Evolutionary conservation across 2,888 invertebrate species (phyloP).

Genomic region (Petrophora chlorosata): DNA sequence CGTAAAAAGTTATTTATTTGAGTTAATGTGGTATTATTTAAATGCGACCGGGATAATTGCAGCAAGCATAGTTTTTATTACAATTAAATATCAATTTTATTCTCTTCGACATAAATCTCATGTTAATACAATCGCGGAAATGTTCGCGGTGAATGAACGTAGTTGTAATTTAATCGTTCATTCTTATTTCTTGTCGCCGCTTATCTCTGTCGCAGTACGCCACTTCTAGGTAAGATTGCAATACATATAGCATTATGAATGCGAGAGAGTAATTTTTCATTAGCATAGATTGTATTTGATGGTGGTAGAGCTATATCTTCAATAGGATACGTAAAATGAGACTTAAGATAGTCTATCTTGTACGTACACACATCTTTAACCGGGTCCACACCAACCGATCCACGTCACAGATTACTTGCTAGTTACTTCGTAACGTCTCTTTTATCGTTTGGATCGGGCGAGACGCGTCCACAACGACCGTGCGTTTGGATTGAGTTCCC

Average conservation of each 20-base stretch:
- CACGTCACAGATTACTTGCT: no score
- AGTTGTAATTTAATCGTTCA: not conserved
- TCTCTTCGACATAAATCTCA: not conserved
- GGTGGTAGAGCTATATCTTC: not conserved
- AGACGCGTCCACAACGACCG: no score
- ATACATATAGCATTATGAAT: conserved; percentile 20
- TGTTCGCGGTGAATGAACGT: no score
- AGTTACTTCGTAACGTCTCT: no score
- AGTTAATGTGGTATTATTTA: conserved; percentile 4
- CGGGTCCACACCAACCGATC: no score
- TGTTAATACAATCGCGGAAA: no score
- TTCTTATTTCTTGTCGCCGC: no score
- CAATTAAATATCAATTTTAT: not conserved
- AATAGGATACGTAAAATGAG: no score
- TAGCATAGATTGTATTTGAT: conserved; percentile 1
- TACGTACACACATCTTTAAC: no score
- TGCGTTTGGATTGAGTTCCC: no score
- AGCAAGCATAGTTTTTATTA: not conserved
- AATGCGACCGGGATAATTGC: not conserved
- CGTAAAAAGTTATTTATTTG: conserved; percentile 34
- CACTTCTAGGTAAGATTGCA: conserved; percentile 16
- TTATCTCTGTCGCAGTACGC: not conserved
- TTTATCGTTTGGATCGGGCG: no score
- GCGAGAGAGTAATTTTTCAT: conserved; percentile 6
- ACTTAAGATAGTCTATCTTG: no score